Percentiles rank a stretch among this genome's conserved stretches.
phyloP scores from a whole-genome alignment of 2,888 invertebrate species.

The Mantis religiosa region DNA sequence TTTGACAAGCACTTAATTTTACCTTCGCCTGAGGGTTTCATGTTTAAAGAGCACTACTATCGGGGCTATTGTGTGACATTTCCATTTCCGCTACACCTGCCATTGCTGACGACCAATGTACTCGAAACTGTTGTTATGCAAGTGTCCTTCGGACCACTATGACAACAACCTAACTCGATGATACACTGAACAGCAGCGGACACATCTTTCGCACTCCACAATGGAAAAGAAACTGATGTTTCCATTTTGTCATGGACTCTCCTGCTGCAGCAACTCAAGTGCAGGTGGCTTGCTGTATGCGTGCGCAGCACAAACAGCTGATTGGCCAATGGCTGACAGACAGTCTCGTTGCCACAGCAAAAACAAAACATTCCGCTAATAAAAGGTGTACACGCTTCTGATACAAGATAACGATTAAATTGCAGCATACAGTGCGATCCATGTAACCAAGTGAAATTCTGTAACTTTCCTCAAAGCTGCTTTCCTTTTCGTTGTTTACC shows the following conservation, averaged over 20 bases:
- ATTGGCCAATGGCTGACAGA: constrained; percentile 15
- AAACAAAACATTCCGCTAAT: background rate
- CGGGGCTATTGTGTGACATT: background rate
- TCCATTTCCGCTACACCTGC: background rate
- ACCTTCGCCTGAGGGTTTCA: constrained; percentile 16
- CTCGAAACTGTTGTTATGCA: background rate
- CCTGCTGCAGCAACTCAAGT: background rate
- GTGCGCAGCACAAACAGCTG: constrained; percentile 11
- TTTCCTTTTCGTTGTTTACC: no score
- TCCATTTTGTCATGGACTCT: constrained; percentile 1
- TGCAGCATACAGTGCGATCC: no score
- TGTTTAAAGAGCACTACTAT: background rate
- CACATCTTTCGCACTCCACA: background rate
- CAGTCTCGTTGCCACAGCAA: constrained; percentile 1
- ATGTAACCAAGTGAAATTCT: no score
- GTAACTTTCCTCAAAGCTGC: no score
- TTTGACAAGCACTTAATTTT: background rate
- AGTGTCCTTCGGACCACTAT: background rate
- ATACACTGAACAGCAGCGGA: background rate
- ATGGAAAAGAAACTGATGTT: background rate
- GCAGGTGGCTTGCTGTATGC: background rate
- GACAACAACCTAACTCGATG: background rate
- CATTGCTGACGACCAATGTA: background rate
- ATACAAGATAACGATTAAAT: no score
- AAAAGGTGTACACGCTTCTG: background rate